These are phyloP conservation scores for Meiosimyza platycephala DNA, from an alignment of 2,888 invertebrate species.

Conservation along the genomic window DNA sequence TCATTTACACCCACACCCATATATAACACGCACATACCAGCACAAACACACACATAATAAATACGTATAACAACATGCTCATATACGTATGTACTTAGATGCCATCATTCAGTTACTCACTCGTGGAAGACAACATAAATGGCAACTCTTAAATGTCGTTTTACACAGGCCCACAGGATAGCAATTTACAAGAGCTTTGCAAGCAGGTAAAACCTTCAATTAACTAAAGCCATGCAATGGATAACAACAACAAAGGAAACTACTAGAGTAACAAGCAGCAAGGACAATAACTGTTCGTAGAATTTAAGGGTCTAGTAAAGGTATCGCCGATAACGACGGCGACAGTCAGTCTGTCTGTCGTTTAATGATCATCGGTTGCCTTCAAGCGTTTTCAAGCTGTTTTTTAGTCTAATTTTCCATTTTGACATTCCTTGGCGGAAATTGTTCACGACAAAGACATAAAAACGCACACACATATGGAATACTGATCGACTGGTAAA, in stretches of 20 bases:
- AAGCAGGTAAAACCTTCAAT: not conserved
- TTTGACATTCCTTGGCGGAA: constrained; percentile 8
- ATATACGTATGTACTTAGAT: not conserved
- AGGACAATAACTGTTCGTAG: too few relatives aligned
- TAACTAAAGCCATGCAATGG: constrained; percentile 14
- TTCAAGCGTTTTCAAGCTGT: not conserved
- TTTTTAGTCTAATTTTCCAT: constrained; percentile 1
- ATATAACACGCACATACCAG: too few relatives aligned
- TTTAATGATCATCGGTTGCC: too few relatives aligned
- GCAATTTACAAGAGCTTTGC: not conserved
- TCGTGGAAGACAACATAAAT: not conserved
- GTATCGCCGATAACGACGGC: not conserved
- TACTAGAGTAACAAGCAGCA: too few relatives aligned
- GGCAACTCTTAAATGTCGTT: not conserved
- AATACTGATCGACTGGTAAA: not conserved
- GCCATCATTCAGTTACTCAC: not conserved
- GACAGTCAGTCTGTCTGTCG: not conserved
- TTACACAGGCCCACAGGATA: not conserved
- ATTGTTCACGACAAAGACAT: constrained; percentile 8
- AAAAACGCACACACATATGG: constrained; percentile 13
- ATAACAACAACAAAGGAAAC: not conserved
- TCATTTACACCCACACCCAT: too few relatives aligned
- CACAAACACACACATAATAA: not conserved
- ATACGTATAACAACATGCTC: not conserved
- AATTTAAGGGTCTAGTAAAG: not conserved